These are phyloP conservation scores for Ellobium chinense DNA, from an alignment of 2,888 invertebrate genomes.

Conservation along the genomic window DNA sequence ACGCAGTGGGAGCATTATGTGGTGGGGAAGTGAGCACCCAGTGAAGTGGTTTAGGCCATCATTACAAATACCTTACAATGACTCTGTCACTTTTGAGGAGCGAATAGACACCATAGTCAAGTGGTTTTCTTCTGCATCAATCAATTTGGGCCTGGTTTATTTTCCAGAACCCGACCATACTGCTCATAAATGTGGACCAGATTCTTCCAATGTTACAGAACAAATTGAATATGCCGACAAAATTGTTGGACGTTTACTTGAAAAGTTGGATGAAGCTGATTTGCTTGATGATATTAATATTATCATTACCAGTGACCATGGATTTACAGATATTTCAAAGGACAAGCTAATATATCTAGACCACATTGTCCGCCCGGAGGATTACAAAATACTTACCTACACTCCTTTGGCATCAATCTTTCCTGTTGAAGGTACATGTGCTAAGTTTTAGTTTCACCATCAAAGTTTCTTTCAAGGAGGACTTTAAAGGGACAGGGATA, in stretches of 20 bases:
- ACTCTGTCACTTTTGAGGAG: conserved; percentile 63
- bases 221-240: conserved; percentile 80
- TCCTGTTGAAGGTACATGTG: conserved; percentile 79
- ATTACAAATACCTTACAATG: conserved; percentile 54
- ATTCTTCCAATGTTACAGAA: conserved; percentile 77
- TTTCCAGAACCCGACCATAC: conserved; percentile 85
- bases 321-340: conserved; percentile 82
- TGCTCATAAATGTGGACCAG: conserved; percentile 83
- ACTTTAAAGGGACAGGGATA: too few relatives aligned
- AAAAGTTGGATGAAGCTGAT: conserved; percentile 81
- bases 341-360: conserved; percentile 64
- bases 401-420: conserved; percentile 83
- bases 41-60: conserved; percentile 65
- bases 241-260: conserved; percentile 80
- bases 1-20: conserved; percentile 85
- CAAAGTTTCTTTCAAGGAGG: too few relatives aligned
- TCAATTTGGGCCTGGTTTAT: conserved; percentile 86
- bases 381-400: conserved; percentile 79
- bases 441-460: too few relatives aligned
- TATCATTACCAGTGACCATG: conserved; percentile 87
- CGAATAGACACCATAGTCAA: conserved; percentile 68
- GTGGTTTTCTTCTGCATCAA: conserved; percentile 80
- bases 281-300: conserved; percentile 83
- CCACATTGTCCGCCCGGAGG: conserved; percentile 54
- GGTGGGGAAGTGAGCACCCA: conserved; percentile 84